Percentiles rank a stretch among this genome's conserved stretches.
Evolutionary conservation across 2,797 vertebrate genomes (phyloP).

Genomic region (Balearica regulorum): DNA sequence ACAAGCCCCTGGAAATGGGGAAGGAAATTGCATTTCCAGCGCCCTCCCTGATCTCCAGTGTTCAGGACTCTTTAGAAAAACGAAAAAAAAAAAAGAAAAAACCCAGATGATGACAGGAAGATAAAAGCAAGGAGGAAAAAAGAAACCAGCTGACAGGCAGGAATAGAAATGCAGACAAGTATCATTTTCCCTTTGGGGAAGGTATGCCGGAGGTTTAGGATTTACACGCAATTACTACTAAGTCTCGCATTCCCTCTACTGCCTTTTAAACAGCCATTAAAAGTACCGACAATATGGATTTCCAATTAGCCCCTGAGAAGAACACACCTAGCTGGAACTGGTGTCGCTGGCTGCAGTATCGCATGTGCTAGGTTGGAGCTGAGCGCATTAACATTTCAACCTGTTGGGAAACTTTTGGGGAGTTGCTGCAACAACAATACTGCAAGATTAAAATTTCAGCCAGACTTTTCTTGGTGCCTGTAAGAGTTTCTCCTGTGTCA

Average conservation of each 20-base stretch:
- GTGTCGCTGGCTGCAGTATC: fast-evolving
- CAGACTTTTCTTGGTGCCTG: not conserved
- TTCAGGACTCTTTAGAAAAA: not conserved
- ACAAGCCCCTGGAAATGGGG: not conserved
- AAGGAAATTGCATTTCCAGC: slow-evolving; percentile 6
- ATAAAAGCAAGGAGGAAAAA: not conserved
- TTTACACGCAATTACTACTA: not conserved
- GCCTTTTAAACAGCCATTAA: not conserved
- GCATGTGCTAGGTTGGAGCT: fast-evolving
- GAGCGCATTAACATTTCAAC: not conserved
- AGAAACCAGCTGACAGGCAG: not conserved
- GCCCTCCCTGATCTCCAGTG: not conserved
- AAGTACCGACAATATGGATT: not conserved
- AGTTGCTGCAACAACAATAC: not conserved
- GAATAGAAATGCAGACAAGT: not conserved
- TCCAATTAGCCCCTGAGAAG: not conserved
- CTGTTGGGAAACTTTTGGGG: not conserved
- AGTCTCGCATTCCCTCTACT: not conserved
- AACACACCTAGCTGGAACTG: not conserved
- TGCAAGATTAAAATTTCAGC: not conserved
- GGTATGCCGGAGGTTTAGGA: not conserved
- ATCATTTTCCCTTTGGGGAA: not conserved
- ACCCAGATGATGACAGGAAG: not conserved
- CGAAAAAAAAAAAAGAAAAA: not conserved
- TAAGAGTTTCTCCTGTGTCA: not conserved